Evolutionary conservation across 2,797 vertebrate genomes (phyloP).

Genomic region (Sciurus vulgaris): DNA sequence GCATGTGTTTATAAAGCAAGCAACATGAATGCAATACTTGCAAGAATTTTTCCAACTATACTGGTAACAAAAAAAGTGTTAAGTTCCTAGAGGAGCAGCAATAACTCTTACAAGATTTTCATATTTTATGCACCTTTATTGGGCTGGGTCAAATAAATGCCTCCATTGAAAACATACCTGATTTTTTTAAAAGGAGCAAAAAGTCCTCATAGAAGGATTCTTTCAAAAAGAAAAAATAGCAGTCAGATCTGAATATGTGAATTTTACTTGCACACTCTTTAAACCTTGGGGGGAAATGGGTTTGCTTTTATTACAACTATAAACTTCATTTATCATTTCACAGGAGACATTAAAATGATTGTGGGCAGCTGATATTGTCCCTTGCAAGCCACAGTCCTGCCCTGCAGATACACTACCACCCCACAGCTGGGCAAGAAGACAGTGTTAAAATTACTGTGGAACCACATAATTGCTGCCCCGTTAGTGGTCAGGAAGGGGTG

Average conservation of each 20-base stretch:
- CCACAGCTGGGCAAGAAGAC: constrained; percentile 56
- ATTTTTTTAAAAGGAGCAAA: background rate
- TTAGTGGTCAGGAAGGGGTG: background rate
- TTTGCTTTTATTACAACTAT: constrained; percentile 67
- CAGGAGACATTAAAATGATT: constrained; percentile 75
- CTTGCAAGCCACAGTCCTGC: constrained; percentile 61
- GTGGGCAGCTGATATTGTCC: constrained; percentile 52
- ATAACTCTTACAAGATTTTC: background rate
- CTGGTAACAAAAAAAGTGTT: background rate
- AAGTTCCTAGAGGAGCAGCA: constrained; percentile 26
- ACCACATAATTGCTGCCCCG: constrained; percentile 53
- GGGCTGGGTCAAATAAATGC: constrained; percentile 25
- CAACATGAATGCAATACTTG: background rate
- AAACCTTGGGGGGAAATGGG: constrained; percentile 33
- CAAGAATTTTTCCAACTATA: constrained; percentile 28
- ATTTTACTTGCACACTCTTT: constrained; percentile 58
- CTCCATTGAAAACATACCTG: background rate
- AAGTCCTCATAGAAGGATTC: constrained; percentile 21
- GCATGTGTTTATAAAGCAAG: background rate
- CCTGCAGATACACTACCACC: constrained; percentile 52
- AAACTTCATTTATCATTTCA: constrained; percentile 75
- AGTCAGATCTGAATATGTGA: background rate
- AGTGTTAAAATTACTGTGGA: constrained; percentile 61
- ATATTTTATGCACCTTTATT: constrained; percentile 20
- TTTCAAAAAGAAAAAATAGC: background rate